Evolutionary conservation across 2,797 vertebrate genomes (phyloP), one percentile per base, ranked within the genome.

Genomic region (Microtus californicus): DNA sequence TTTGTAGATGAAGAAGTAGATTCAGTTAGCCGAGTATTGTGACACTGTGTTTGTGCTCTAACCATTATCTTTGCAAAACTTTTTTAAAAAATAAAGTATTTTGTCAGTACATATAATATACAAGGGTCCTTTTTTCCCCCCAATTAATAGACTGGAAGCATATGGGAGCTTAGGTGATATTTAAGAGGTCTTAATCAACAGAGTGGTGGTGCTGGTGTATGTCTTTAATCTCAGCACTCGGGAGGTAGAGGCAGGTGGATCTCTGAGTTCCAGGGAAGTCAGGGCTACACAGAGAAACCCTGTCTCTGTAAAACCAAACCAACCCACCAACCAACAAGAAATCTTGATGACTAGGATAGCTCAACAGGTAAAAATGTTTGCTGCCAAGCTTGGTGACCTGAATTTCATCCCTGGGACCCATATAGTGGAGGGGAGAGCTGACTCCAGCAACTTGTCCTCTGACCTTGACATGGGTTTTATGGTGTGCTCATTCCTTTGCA

Each of bases 51-150:
- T 0, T 74, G 23, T 88, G 65, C 29, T 37, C 77, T 8, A 54
- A 40, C 8, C 54, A 59, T 40, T 45, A 54, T 79, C 43, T 69
- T 91, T 56, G 37, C 31, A 93, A n/a, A 34, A 56, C 56, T 56
- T 89, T 88, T n/a, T n/a, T n/a, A 43, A 82, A 86, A 71, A 86
- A 54, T 31, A 27, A 69, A 31, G 67, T 59, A 89, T 80, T 87
- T 91, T 54, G 65, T 89, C n/a, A 89, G 43, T 43, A 51, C 69
- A 63, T 88, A 21, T 85, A 69, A 71, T 81, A 86, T 71, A 29
- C 89, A 88, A 96, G 45, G 73, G 19, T 1, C 51, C 25, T 74
- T 89, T 34, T 96, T 85, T 95, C 80, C 77, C 48, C 96, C 96
- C 86, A 90, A 14, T 78, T 82, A 69, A 40, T 51, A 25, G 37